Conservation (phyloP, 2,888 invertebrate genomes). For the Sinohyriopsis cumingii region DNA sequence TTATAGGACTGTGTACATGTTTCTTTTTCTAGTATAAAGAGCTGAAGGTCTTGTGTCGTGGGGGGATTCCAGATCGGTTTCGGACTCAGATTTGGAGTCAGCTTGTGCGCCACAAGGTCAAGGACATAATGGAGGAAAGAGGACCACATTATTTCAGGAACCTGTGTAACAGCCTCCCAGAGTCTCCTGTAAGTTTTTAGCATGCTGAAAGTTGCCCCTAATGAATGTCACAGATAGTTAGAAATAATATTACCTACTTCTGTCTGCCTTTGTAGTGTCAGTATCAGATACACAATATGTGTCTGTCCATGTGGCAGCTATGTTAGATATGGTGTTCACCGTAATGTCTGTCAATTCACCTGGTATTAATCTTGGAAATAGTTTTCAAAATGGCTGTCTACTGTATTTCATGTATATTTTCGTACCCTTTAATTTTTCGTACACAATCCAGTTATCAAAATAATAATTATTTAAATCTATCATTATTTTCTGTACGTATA, state of each 20-base stretch:
- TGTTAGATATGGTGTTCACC: too few relatives aligned
- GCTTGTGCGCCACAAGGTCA: slow-evolving; percentile 70
- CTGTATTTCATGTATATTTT: too few relatives aligned
- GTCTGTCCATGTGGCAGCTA: too few relatives aligned
- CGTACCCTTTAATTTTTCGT: too few relatives aligned
- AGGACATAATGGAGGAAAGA: slow-evolving; percentile 71
- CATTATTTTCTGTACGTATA: too few relatives aligned
- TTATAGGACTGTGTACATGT: neutral
- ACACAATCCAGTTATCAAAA: too few relatives aligned
- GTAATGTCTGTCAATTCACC: too few relatives aligned
- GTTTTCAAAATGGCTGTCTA: too few relatives aligned
- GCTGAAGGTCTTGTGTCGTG: slow-evolving; percentile 71
- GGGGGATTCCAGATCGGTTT: slow-evolving; percentile 73
- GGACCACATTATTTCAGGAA: slow-evolving; percentile 74
- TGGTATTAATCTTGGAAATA: too few relatives aligned
- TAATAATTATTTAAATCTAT: too few relatives aligned
- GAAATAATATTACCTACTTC: neutral
- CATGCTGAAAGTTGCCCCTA: neutral
- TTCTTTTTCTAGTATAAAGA: slow-evolving; percentile 66
- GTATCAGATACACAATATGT: neutral
- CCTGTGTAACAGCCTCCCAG: slow-evolving; percentile 71
- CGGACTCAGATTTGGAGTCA: slow-evolving; percentile 73
- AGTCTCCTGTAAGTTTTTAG: slow-evolving; percentile 69
- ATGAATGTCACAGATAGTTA: neutral
- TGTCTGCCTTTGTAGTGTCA: too few relatives aligned